A percentile compares a stretch with the other conserved stretches of the same genome.
Evolutionary conservation across 92 coral and sea anemone species (phyloP).

Genomic region (Epizoanthus fatuus): DNA sequence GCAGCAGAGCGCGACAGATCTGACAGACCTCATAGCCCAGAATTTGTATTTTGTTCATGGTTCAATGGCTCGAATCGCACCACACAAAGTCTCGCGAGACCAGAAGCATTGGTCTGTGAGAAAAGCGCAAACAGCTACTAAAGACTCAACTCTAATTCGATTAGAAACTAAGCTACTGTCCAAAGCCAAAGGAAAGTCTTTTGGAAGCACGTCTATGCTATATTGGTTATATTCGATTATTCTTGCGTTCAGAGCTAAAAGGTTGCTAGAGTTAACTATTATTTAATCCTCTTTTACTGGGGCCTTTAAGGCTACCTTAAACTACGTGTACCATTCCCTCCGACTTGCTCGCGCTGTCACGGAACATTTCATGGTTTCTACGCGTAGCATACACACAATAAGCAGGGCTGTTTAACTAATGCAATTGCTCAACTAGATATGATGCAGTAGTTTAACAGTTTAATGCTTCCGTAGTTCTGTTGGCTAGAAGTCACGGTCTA

Average conservation of each 20-base stretch:
- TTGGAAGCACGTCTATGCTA: no score
- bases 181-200: not conserved
- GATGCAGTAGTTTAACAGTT: slow-evolving; percentile 25
- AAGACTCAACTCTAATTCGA: not conserved
- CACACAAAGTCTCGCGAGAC: not conserved
- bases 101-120: not conserved
- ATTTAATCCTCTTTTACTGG: not conserved
- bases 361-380: not conserved
- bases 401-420: not conserved
- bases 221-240: not conserved
- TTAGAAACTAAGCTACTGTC: not conserved
- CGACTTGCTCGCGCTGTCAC: not conserved
- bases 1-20: slow-evolving; percentile 50
- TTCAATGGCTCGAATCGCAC: slow-evolving; percentile 88
- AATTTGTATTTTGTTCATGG: slow-evolving; percentile 87
- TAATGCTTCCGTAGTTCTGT: slow-evolving; percentile 43
- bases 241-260: not conserved
- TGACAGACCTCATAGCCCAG: slow-evolving; percentile 33
- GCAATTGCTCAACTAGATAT: not conserved
- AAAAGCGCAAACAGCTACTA: not conserved
- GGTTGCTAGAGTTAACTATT: not conserved
- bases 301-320: not conserved
- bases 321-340: not conserved
- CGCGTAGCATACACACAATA: slow-evolving; percentile 1
- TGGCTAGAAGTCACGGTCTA: slow-evolving; percentile 45